Base-by-base conservation (phyloP, 2,113 vertebrate genomes). In the Bostrychus sinensis region DNA sequence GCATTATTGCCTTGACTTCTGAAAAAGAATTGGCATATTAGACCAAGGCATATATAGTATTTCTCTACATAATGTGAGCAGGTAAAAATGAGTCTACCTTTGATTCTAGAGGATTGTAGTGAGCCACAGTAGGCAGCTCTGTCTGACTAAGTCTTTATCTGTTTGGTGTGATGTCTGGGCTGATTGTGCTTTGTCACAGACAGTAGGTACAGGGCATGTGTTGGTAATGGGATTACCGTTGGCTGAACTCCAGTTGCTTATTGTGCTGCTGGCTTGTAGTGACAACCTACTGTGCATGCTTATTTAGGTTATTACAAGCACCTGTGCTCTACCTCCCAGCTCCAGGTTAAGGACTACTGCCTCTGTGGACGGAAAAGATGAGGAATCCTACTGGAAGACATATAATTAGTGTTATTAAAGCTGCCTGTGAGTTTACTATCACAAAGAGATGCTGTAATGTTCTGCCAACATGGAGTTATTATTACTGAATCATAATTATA, bases 211-310 rank as follows among this genome's bases (percentile, higher is more conserved):
- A 25, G 16, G 7, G 23, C 48, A n/a, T 51, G 48, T 51, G 48
- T 26, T 8, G 28, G 48, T n/a, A 51, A 51, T 51, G 48, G 48
- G 48, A 51, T 51, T 51, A 51, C 2, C 8, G 30, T 32, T 32
- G 30, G 48, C 48, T 48, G 5, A 32, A 8, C 30, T 32, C 30
- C 45, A 51, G 13, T n/a, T 16, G 48, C 48, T 51, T 51, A 51
- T 3, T 30, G 25, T 25, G 25, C 48, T 17, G 48, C 1, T 7
- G 11, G 37, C 37, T 39, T 32, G 30, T 32, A 32, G 30, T 32
- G 30, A 32, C 30, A 32, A 8, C 30, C 30, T 32, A 8, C 37
- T 39, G 37, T 14, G 37, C 11, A 16, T 39, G 48, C 25, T 51
- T 23, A 26, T 51, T n/a, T 8, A 51, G 25, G 14, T 51, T 16